Evolutionary conservation across 2,113 vertebrate genomes (phyloP).

Genomic region (Engraulis encrasicolus): DNA sequence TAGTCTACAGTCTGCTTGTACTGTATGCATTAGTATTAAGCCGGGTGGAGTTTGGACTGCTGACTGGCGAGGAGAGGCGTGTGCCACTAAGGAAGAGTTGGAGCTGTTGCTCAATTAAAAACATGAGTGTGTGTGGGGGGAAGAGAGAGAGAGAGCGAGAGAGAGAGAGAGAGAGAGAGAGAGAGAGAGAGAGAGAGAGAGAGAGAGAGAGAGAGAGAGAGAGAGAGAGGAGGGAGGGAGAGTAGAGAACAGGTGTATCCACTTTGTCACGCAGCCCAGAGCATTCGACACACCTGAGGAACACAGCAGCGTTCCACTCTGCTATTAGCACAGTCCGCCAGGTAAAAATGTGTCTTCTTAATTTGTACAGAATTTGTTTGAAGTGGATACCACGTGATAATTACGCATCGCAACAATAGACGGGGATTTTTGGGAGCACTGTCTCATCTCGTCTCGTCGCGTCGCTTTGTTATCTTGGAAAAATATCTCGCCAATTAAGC

Average conservation of each 20-base stretch:
- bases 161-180: background rate
- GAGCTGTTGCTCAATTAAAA: too few relatives aligned
- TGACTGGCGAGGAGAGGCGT: too few relatives aligned
- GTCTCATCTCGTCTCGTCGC: too few relatives aligned
- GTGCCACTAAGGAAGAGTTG: too few relatives aligned
- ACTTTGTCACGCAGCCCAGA: background rate
- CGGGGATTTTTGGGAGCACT: background rate
- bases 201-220: background rate
- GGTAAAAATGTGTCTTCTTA: background rate
- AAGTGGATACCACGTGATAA: background rate
- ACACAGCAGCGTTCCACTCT: background rate
- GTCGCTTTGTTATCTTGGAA: background rate
- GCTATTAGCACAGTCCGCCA: background rate
- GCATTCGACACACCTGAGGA: background rate
- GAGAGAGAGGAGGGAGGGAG: background rate
- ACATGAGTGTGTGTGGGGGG: too few relatives aligned
- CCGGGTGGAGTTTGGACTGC: too few relatives aligned
- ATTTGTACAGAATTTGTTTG: background rate
- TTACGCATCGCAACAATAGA: background rate
- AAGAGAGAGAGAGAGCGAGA: too few relatives aligned
- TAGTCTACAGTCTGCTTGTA: too few relatives aligned
- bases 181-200: too few relatives aligned
- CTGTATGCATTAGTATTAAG: too few relatives aligned
- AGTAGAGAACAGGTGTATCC: slow-evolving; percentile 8
- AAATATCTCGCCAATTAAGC: background rate